A percentile compares a stretch with the other conserved stretches of the same genome.
phyloP scores from a whole-genome alignment of 2,113 vertebrate genomes.

The Riparia riparia region DNA sequence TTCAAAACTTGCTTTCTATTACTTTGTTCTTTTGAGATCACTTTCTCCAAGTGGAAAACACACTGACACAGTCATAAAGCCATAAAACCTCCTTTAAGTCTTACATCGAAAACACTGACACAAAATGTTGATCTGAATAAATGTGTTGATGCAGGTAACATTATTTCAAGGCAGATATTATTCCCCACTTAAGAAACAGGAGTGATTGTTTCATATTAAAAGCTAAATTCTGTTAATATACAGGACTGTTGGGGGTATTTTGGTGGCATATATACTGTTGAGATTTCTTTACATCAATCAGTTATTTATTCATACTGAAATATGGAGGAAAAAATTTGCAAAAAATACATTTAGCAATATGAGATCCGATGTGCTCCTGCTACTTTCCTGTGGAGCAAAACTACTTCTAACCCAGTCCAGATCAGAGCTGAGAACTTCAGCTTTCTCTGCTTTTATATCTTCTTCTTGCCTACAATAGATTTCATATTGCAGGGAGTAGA shows the following conservation, averaged over 20 bases:
- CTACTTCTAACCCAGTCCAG: not conserved
- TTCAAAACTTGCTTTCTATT: not conserved
- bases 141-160: not conserved
- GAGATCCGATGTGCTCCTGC: not conserved
- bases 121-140: not conserved
- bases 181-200: not conserved
- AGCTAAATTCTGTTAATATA: not conserved
- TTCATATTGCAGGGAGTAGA: not conserved
- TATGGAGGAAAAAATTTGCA: not conserved
- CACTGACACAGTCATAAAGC: not conserved
- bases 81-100: not conserved
- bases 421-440: not conserved
- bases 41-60: not conserved
- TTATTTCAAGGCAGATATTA: not conserved
- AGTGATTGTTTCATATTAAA: not conserved
- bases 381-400: not conserved
- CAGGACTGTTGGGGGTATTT: not conserved
- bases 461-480: not conserved
- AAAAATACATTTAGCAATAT: not conserved
- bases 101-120: not conserved
- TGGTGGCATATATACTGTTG: not conserved
- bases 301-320: not conserved
- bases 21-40: not conserved
- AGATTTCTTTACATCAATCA: not conserved
- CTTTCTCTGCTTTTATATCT: not conserved